phyloP scores from a whole-genome alignment of 2,113 vertebrate species.

The Cynocephalus volans region DNA sequence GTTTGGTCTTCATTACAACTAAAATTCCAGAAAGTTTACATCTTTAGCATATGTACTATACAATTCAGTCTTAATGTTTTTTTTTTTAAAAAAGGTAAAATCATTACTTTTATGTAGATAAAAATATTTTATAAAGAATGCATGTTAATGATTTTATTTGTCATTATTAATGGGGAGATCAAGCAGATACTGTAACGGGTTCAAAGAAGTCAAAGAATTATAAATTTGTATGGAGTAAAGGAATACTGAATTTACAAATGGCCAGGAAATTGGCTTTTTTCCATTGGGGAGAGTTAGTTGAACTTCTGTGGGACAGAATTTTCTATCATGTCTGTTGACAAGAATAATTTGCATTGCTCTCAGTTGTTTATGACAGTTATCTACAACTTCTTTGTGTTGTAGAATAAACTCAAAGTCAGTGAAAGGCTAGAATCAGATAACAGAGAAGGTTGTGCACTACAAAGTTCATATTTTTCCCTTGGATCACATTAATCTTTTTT shows the following conservation, averaged over 20 bases:
- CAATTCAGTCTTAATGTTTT: not conserved
- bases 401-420: not conserved
- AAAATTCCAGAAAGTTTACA: constrained; percentile 47
- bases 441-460: not conserved
- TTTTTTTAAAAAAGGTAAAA: not conserved
- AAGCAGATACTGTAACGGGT: not conserved
- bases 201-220: constrained; percentile 25
- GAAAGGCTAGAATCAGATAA: not conserved
- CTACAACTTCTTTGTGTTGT: not conserved
- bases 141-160: not conserved
- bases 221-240: not conserved
- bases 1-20: constrained; percentile 12
- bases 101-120: not conserved
- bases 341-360: not conserved
- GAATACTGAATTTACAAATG: not conserved
- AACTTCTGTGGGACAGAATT: not conserved
- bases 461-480: not conserved
- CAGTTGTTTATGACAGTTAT: not conserved
- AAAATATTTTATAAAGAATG: not conserved
- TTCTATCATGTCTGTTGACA: not conserved
- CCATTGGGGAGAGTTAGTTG: not conserved
- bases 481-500: not conserved
- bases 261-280: not conserved
- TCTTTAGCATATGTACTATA: not conserved
- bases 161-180: not conserved